phyloP scores from a whole-genome alignment of 2,888 invertebrate genomes.

The Scaptomyza reducta region DNA sequence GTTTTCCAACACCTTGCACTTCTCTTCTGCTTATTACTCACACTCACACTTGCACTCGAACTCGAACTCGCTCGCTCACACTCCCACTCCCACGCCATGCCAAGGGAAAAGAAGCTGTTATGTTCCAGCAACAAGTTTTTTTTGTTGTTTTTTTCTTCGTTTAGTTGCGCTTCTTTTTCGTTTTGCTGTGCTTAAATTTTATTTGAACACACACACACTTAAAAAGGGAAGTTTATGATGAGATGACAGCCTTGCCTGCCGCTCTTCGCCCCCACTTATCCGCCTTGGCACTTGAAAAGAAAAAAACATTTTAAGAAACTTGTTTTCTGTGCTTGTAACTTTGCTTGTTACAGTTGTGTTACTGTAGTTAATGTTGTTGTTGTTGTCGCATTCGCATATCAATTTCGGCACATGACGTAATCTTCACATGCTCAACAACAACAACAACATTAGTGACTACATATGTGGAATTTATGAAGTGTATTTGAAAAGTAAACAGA shows the following conservation, averaged over 20 bases:
- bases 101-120: conserved; percentile 2
- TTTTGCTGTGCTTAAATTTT: conserved; percentile 13
- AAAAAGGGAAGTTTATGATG: conserved; percentile 45
- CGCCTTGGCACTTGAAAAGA: conserved; percentile 16
- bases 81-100: conserved; percentile 10
- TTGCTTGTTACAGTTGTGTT: conserved; percentile 42
- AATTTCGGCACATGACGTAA: conserved; percentile 78
- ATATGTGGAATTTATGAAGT: conserved; percentile 46
- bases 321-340: conserved; percentile 49
- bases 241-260: conserved; percentile 19
- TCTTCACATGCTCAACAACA: conserved; percentile 69
- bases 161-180: conserved; percentile 1
- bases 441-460: conserved; percentile 32
- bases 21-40: neutral
- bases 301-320: conserved; percentile 42
- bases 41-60: neutral
- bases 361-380: conserved; percentile 35
- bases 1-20: conserved; percentile 42
- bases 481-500: conserved; percentile 57
- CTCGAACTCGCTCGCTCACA: conserved; percentile 4
- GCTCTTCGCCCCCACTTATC: neutral
- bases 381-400: conserved; percentile 66
- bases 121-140: conserved; percentile 39
- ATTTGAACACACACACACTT: conserved; percentile 37
- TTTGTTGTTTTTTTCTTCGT: conserved; percentile 1